A percentile compares a stretch with the other conserved stretches of the same genome.
Conservation (phyloP, 2,113 vertebrate species). For the Aspiorhynchus laticeps region DNA sequence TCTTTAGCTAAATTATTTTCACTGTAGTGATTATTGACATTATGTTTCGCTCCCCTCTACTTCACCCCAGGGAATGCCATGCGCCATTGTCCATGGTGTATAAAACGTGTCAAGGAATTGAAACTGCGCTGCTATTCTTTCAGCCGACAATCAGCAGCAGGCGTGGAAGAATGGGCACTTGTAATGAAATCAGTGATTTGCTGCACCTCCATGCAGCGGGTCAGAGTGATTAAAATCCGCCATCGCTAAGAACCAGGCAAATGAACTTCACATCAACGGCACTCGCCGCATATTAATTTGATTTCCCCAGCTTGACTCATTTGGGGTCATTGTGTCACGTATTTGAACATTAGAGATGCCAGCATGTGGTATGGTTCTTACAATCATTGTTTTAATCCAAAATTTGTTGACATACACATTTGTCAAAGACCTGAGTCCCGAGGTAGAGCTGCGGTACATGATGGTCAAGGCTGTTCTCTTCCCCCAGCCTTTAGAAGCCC, state of each 20-base stretch:
- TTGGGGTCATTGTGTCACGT: constrained; percentile 4
- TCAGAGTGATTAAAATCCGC: constrained; percentile 55
- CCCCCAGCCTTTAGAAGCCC: too few relatives aligned
- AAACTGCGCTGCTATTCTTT: constrained; percentile 36
- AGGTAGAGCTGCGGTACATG: constrained; percentile 8
- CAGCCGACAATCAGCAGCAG: constrained; percentile 20
- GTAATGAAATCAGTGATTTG: constrained; percentile 58
- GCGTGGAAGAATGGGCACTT: constrained; percentile 45
- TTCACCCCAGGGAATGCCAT: constrained; percentile 20
- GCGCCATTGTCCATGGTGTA: neutral
- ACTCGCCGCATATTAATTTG: constrained; percentile 50
- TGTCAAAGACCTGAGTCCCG: constrained; percentile 26
- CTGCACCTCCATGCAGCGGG: constrained; percentile 48
- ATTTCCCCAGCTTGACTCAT: constrained; percentile 39
- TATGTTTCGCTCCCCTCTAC: constrained; percentile 12
- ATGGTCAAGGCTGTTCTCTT: constrained; percentile 15
- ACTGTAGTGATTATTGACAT: constrained; percentile 28
- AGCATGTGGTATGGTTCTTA: neutral
- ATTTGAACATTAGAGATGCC: constrained; percentile 22
- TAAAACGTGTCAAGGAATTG: constrained; percentile 10
- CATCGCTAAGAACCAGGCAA: constrained; percentile 33
- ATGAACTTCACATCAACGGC: constrained; percentile 51
- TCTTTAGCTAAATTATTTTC: constrained; percentile 43
- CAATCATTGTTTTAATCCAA: neutral
- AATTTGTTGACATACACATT: constrained; percentile 18